phyloP scores from a whole-genome alignment of 1,140 invertebrate genomes.

The Cheumatopsyche charites region DNA sequence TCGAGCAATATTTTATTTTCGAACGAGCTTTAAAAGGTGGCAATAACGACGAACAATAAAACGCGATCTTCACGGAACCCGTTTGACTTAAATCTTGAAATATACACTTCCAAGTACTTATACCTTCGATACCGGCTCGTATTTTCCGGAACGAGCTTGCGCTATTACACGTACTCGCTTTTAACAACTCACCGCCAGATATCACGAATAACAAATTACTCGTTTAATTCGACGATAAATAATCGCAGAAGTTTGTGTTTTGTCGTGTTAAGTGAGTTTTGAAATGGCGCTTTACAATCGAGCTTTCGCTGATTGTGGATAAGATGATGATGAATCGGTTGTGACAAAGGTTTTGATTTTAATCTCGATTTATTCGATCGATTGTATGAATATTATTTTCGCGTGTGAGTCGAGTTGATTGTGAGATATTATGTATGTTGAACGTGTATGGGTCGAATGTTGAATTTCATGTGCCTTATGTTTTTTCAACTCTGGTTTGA shows the following conservation, averaged over 20 bases:
- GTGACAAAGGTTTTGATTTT: too few species aligned
- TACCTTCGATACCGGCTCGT: too few species aligned
- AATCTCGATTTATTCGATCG: too few species aligned
- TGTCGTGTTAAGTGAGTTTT: not conserved
- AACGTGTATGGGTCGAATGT: too few species aligned
- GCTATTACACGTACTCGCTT: not conserved
- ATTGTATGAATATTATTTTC: not conserved
- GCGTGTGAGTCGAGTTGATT: not conserved
- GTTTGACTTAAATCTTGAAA: slow-evolving; percentile 23
- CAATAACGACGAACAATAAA: not conserved
- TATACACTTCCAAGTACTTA: slow-evolving; percentile 12
- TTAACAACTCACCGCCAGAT: slow-evolving; percentile 24
- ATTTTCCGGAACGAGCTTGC: too few species aligned
- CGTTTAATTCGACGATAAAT: slow-evolving; percentile 17
- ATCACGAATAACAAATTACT: slow-evolving; percentile 24
- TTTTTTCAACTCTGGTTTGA: too few species aligned
- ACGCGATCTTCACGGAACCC: not conserved
- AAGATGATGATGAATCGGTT: too few species aligned
- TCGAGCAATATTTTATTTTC: too few species aligned
- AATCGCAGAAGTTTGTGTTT: slow-evolving; percentile 1
- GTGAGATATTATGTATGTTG: too few species aligned
- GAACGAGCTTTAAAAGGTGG: not conserved
- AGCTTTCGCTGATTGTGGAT: too few species aligned
- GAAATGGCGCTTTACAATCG: too few species aligned
- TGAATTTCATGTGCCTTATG: too few species aligned